Evolutionary conservation across 1,140 invertebrate species (phyloP).

Genomic region (Drosophila pectinifera): DNA sequence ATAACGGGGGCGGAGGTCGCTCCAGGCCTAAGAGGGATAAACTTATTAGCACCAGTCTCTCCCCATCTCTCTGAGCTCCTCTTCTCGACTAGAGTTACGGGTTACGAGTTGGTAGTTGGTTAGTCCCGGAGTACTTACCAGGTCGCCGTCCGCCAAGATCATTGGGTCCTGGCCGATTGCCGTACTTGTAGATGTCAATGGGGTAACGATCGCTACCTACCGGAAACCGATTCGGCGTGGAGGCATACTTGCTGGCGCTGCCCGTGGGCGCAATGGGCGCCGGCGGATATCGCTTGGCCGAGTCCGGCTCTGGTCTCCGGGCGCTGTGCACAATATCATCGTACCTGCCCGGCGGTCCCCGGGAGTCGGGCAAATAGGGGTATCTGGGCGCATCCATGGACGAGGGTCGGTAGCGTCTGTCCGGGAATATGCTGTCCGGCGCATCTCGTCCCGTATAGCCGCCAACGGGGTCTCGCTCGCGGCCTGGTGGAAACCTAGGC

Average conservation of each 20-base stretch:
- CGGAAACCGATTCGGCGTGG: constrained; percentile 81
- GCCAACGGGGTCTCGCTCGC: constrained; percentile 69
- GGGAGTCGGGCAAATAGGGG: constrained; percentile 64
- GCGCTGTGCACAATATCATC: constrained; percentile 79
- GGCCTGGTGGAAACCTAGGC: constrained; percentile 68
- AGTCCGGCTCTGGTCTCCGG: constrained; percentile 76
- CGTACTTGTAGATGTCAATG: constrained; percentile 84
- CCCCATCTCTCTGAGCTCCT: constrained; percentile 12
- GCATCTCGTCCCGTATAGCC: constrained; percentile 80
- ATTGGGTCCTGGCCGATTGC: constrained; percentile 73
- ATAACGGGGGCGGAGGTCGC: constrained; percentile 77
- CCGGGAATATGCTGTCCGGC: constrained; percentile 79
- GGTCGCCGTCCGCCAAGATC: constrained; percentile 62
- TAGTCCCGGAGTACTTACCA: constrained; percentile 68
- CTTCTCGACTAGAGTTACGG: background rate
- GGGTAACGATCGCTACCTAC: constrained; percentile 84
- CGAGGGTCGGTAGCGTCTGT: constrained; percentile 76
- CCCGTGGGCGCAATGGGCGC: constrained; percentile 74
- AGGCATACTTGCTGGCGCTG: constrained; percentile 77
- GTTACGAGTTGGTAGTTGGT: constrained; percentile 37
- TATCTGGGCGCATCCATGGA: constrained; percentile 66
- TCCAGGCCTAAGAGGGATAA: constrained; percentile 61
- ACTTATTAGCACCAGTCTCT: background rate
- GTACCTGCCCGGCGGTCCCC: constrained; percentile 67
- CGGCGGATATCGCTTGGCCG: constrained; percentile 78